Percentiles rank a stretch among this genome's conserved stretches.
These are phyloP conservation scores for Margarornis squamiger DNA, from an alignment of 2,797 vertebrate genomes.

Conservation along the genomic window DNA sequence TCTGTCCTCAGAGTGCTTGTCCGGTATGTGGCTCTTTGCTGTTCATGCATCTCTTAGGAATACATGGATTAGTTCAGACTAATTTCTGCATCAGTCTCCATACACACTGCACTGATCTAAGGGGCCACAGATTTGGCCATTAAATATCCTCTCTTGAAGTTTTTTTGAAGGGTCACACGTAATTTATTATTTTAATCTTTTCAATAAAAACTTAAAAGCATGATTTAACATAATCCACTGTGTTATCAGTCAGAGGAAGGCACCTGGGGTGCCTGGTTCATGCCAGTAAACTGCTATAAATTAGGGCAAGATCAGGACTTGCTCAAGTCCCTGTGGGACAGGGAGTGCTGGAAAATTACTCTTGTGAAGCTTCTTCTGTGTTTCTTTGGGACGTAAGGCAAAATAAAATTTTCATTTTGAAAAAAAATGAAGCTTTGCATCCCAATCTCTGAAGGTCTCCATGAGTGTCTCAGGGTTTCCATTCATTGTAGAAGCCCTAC, in stretches of 20 bases:
- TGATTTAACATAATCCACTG: not conserved
- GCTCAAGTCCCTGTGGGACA: not conserved
- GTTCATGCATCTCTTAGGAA: not conserved
- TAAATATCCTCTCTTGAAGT: not conserved
- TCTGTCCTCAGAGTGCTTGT: not conserved
- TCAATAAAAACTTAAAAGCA: not conserved
- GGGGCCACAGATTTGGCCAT: not conserved
- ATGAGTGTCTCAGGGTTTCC: rapidly evolving
- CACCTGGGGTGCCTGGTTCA: not conserved
- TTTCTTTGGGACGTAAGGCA: not conserved
- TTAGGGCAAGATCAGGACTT: not conserved
- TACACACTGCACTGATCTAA: not conserved
- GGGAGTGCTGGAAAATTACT: not conserved
- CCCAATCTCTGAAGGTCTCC: not conserved
- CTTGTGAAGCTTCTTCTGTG: not conserved
- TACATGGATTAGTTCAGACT: not conserved
- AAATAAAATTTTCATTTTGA: not conserved
- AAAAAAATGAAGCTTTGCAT: not conserved
- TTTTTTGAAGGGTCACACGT: not conserved
- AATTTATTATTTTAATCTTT: not conserved
- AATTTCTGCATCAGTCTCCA: not conserved
- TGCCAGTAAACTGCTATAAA: not conserved
- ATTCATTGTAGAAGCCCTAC: not conserved
- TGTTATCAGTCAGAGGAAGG: not conserved
- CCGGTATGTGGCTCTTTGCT: rapidly evolving